Evolutionary conservation across 2,113 vertebrate genomes (phyloP).

Genomic region (Lagopus muta): DNA sequence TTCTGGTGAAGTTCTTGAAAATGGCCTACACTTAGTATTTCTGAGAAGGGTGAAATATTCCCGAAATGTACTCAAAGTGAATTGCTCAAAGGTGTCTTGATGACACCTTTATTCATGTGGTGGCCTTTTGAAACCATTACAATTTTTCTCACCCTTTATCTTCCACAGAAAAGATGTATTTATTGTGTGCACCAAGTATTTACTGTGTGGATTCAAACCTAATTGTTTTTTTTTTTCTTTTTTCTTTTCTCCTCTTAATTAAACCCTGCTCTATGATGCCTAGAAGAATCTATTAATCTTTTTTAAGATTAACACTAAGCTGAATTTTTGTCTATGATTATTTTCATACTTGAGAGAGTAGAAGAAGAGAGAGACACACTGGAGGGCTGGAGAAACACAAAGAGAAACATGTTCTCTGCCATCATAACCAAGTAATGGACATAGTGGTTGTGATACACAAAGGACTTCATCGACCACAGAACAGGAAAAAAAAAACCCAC

Average conservation of each 20-base stretch:
- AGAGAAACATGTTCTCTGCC: neutral
- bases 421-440: neutral
- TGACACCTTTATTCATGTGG: conserved; percentile 25
- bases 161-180: rapidly evolving
- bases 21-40: neutral
- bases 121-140: conserved; percentile 47
- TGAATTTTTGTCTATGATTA: neutral
- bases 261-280: neutral
- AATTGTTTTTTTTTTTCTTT: neutral
- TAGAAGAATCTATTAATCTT: neutral
- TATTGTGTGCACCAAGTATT: neutral
- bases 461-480: neutral
- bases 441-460: neutral
- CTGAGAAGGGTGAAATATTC: conserved; percentile 56
- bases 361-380: neutral
- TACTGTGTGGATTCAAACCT: neutral
- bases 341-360: neutral
- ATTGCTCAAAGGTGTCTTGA: conserved; percentile 26
- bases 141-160: neutral
- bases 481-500: neutral
- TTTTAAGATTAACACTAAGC: neutral
- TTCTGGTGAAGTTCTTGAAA: conserved; percentile 30
- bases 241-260: neutral
- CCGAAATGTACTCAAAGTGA: neutral
- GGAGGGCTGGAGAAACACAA: neutral